A percentile compares a stretch with the other conserved stretches of the same genome.
phyloP scores from a whole-genome alignment of 2,797 vertebrate species.

The Knipowitschia caucasica region DNA sequence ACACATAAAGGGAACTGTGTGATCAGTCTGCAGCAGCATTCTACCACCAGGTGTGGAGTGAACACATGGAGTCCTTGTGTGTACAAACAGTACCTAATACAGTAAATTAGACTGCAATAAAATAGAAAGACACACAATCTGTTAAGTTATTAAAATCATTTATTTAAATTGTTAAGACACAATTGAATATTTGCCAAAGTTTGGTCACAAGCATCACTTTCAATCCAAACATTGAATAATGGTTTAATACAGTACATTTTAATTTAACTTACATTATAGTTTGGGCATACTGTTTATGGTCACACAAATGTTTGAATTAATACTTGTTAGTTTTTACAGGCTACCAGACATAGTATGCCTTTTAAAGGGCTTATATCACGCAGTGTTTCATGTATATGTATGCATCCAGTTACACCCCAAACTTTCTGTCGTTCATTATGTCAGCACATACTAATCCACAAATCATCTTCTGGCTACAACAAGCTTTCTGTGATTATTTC shows the following conservation, averaged over 20 bases:
- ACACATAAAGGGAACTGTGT: no score
- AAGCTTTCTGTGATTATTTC: not conserved
- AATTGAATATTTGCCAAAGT: not conserved
- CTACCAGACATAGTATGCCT: constrained; percentile 3
- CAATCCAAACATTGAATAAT: not conserved
- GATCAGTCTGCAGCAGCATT: no score
- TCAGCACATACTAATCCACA: not conserved
- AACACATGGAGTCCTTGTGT: no score
- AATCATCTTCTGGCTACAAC: not conserved
- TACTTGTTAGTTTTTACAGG: not conserved
- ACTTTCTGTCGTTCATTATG: not conserved
- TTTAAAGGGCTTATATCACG: not conserved
- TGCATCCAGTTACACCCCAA: no score
- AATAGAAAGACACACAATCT: not conserved
- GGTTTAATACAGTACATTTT: not conserved
- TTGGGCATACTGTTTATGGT: not conserved
- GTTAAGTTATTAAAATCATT: not conserved
- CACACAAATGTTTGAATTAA: not conserved
- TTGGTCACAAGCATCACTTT: not conserved
- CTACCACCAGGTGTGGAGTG: no score
- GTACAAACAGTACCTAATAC: no score
- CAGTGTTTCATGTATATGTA: not conserved
- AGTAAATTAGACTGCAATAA: not conserved
- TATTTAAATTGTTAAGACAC: not conserved
- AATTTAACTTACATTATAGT: not conserved